phyloP scores from a whole-genome alignment of 2,113 vertebrate species.

The Gnathonemus echidnorhynchus region DNA sequence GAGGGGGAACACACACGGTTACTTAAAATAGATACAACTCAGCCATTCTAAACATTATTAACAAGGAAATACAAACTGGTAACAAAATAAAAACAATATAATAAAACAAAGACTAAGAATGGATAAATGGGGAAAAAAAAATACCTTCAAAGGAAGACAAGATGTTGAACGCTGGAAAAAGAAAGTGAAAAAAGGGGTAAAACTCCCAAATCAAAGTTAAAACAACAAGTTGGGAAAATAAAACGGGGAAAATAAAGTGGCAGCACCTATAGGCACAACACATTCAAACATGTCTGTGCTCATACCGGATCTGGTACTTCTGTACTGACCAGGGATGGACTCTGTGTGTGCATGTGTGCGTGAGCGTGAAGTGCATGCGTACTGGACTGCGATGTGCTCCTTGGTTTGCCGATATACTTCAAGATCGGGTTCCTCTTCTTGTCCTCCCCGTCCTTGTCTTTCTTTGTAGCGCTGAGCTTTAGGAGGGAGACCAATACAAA shows the following conservation, averaged over 20 bases:
- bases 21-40: neutral
- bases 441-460: constrained; percentile 78
- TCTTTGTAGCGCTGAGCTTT: constrained; percentile 72
- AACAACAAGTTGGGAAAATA: constrained; percentile 14
- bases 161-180: constrained; percentile 59
- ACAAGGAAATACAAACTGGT: neutral
- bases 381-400: constrained; percentile 80
- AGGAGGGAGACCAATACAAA: constrained; percentile 22
- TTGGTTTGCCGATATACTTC: constrained; percentile 88
- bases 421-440: constrained; percentile 86
- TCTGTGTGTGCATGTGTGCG: constrained; percentile 21
- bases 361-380: constrained; percentile 40
- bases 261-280: constrained; percentile 5
- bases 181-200: constrained; percentile 19
- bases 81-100: neutral
- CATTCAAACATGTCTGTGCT: neutral
- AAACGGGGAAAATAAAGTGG: constrained; percentile 1
- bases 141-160: constrained; percentile 65
- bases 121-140: neutral
- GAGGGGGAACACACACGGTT: neutral
- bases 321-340: neutral
- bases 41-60: neutral
- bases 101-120: neutral
- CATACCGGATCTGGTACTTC: neutral
- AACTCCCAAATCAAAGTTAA: constrained; percentile 30